A percentile compares a stretch with the other conserved stretches of the same genome.
Conservation (phyloP, 2,888 invertebrate species). For the Selenia dentaria region DNA sequence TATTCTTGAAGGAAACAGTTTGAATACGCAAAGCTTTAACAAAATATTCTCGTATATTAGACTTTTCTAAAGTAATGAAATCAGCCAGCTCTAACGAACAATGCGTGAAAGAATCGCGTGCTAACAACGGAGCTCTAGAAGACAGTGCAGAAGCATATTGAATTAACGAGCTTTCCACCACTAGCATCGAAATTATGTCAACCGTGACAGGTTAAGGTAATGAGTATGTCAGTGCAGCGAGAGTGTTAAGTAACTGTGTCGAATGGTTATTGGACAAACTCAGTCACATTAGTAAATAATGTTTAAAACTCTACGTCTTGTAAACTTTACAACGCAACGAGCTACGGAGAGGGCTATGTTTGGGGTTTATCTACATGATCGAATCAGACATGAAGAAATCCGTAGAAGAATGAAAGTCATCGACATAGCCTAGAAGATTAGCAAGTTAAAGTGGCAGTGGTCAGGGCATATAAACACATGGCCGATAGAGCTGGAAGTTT, state of each 20-base stretch:
- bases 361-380: too few species aligned
- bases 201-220: slow-evolving; percentile 27
- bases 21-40: background rate
- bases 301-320: too few species aligned
- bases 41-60: background rate
- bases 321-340: too few species aligned
- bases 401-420: too few species aligned
- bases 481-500: too few species aligned
- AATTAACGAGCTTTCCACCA: slow-evolving; percentile 50
- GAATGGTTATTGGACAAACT: slow-evolving; percentile 11
- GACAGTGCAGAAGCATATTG: slow-evolving; percentile 48
- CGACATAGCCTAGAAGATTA: too few species aligned
- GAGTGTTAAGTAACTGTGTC: slow-evolving; percentile 27
- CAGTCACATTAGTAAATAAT: too few species aligned
- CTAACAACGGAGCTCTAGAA: slow-evolving; percentile 41
- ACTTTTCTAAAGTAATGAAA: slow-evolving; percentile 5
- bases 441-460: too few species aligned
- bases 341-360: too few species aligned
- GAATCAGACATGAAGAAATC: too few species aligned
- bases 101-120: slow-evolving; percentile 41
- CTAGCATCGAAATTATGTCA: slow-evolving; percentile 42
- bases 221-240: slow-evolving; percentile 23
- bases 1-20: too few species aligned
- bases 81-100: slow-evolving; percentile 22
- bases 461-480: too few species aligned